Conservation (phyloP, 2,888 invertebrate genomes). For the Oligia strigilis region DNA sequence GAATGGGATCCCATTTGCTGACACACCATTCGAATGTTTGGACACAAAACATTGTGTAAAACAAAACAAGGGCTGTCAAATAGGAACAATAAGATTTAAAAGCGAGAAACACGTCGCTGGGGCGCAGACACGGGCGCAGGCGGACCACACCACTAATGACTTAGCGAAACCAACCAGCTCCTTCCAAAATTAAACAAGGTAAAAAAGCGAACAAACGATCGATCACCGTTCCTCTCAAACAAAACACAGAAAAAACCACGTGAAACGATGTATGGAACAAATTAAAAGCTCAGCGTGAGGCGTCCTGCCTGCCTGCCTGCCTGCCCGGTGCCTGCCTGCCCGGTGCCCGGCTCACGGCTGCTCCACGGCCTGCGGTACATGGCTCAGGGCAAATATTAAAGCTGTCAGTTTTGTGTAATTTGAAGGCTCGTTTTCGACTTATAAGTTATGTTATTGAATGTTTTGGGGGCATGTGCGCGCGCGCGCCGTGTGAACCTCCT, state of each 20-base stretch:
- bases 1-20: conserved; percentile 47
- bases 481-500: conserved; percentile 77
- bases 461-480: conserved; percentile 79
- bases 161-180: conserved; percentile 86
- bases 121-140: conserved; percentile 40
- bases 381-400: conserved; percentile 89
- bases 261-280: conserved; percentile 89
- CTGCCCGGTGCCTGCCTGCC: background rate
- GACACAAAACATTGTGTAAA: conserved; percentile 63
- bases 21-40: conserved; percentile 54
- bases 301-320: conserved; percentile 65
- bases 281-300: conserved; percentile 90
- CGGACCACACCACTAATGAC: conserved; percentile 85
- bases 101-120: conserved; percentile 73
- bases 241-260: conserved; percentile 87
- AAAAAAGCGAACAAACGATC: conserved; percentile 89
- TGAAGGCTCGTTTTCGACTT: conserved; percentile 87
- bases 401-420: conserved; percentile 89
- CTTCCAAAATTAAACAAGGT: conserved; percentile 88
- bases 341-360: conserved; percentile 23
- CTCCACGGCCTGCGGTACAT: conserved; percentile 70
- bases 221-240: conserved; percentile 87
- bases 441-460: conserved; percentile 89
- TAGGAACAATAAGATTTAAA: conserved; percentile 77
- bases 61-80: conserved; percentile 76